Conservation (phyloP, 2,797 vertebrate genomes). For the Muscicapa striata region DNA sequence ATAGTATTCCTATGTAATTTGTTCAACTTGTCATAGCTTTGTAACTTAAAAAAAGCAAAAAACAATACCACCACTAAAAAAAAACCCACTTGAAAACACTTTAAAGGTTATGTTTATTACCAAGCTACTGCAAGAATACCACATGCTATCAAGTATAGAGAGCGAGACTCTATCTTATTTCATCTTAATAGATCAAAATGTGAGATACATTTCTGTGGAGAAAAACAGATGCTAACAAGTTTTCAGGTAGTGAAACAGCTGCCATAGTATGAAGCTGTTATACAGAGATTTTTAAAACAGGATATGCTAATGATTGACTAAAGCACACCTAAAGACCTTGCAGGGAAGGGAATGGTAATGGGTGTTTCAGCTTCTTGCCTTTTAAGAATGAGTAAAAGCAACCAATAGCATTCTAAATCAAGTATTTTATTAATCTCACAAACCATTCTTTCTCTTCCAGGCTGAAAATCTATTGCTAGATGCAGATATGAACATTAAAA, state of each 20-base stretch:
- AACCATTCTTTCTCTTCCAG: slow-evolving; percentile 76
- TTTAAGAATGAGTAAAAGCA: background rate
- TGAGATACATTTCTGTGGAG: background rate
- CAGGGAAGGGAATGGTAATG: background rate
- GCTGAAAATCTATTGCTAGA: slow-evolving; percentile 97
- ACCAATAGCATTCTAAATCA: background rate
- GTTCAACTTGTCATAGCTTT: background rate
- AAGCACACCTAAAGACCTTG: background rate
- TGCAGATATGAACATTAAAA: slow-evolving; percentile 99
- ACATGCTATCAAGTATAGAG: background rate
- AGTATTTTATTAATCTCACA: background rate
- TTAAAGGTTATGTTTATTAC: background rate
- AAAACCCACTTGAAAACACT: background rate
- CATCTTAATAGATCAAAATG: background rate
- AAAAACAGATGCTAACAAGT: background rate
- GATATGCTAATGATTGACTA: background rate
- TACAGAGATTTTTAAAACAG: background rate
- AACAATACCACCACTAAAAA: background rate
- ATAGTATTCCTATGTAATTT: background rate
- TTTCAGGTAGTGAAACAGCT: background rate
- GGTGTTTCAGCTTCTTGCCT: background rate
- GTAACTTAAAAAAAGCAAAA: background rate
- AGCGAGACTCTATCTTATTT: background rate
- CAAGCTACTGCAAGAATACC: background rate
- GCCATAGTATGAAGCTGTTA: background rate